Conservation (phyloP, 1,140 invertebrate genomes). For the Drosophila ambigua region DNA sequence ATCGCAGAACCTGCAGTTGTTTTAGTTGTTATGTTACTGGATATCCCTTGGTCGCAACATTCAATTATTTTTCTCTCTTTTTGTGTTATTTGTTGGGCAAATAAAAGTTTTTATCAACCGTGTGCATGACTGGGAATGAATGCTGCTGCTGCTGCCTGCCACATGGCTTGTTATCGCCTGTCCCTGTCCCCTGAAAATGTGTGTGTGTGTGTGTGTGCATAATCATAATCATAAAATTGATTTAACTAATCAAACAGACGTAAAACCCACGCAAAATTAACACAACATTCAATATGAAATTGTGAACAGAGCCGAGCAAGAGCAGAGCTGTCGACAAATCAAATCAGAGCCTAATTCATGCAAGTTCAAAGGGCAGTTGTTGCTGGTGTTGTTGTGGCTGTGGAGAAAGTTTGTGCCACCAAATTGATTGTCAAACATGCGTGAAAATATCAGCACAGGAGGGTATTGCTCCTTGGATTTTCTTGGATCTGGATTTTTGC, state of each 20-base stretch:
- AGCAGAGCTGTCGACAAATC: slow-evolving; percentile 50
- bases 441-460: slow-evolving; percentile 67
- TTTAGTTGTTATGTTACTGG: no score
- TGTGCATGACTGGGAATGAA: slow-evolving; percentile 64
- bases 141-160: slow-evolving; percentile 6
- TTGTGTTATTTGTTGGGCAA: slow-evolving; percentile 19
- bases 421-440: slow-evolving; percentile 81
- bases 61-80: background rate
- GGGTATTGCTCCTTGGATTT: slow-evolving; percentile 22
- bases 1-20: no score
- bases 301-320: background rate
- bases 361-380: slow-evolving; percentile 59
- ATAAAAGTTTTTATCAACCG: slow-evolving; percentile 57
- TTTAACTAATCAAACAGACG: slow-evolving; percentile 74
- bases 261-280: slow-evolving; percentile 63
- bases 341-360: slow-evolving; percentile 77
- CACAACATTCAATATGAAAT: slow-evolving; percentile 69
- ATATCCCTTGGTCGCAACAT: no score
- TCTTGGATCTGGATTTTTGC: slow-evolving; percentile 67
- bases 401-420: slow-evolving; percentile 62
- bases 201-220: slow-evolving; percentile 30
- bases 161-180: slow-evolving; percentile 44
- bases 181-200: no score
- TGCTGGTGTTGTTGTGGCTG: slow-evolving; percentile 10
- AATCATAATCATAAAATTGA: slow-evolving; percentile 77